These are phyloP conservation scores for Epizoanthus rinbou DNA, from an alignment of 92 coral and sea anemone species.

Conservation along the genomic window DNA sequence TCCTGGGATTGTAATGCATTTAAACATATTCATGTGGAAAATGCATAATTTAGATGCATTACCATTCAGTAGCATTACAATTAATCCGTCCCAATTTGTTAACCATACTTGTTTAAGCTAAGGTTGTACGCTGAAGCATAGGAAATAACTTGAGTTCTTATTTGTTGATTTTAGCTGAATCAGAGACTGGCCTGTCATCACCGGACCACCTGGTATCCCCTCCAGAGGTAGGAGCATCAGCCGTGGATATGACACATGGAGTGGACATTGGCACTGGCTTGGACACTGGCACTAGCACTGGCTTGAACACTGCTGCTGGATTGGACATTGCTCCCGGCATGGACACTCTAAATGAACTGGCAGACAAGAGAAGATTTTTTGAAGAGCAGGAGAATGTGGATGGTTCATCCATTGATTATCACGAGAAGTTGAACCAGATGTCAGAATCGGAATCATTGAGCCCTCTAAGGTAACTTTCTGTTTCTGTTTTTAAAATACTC, in stretches of 20 bases:
- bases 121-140: too few species aligned
- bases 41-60: too few species aligned
- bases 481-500: too few species aligned
- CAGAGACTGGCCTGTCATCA: conserved; percentile 9
- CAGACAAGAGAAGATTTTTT: conserved; percentile 79
- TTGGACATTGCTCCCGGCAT: conserved; percentile 52
- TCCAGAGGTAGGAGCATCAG: neutral
- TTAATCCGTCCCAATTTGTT: too few species aligned
- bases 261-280: conserved; percentile 50
- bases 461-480: conserved; percentile 14
- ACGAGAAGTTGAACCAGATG: conserved; percentile 73
- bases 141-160: too few species aligned
- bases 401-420: conserved; percentile 69
- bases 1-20: too few species aligned
- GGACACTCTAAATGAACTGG: conserved; percentile 83
- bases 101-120: too few species aligned
- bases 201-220: neutral
- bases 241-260: neutral
- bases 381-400: conserved; percentile 58
- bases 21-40: too few species aligned
- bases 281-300: conserved; percentile 55
- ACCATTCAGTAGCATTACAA: too few species aligned
- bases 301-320: neutral
- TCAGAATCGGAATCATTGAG: conserved; percentile 59
- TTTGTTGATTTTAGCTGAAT: neutral